These are phyloP conservation scores for Ceraclea dissimilis DNA, from an alignment of 2,888 invertebrate species.

Conservation along the genomic window DNA sequence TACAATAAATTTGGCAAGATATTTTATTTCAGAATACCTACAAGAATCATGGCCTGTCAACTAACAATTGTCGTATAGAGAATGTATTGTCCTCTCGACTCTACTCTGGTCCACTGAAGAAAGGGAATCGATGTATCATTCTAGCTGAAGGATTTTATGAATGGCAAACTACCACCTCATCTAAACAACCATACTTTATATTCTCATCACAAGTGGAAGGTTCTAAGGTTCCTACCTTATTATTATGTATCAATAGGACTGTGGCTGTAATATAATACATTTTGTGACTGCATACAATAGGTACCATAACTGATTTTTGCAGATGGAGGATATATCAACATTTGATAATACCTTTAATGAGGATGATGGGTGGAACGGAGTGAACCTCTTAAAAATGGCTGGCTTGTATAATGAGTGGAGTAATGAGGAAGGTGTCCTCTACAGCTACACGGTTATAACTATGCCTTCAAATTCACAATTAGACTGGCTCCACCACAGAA, in stretches of 20 bases:
- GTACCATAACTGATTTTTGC: slow-evolving; percentile 11
- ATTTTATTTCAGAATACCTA: slow-evolving; percentile 48
- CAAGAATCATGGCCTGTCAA: slow-evolving; percentile 58
- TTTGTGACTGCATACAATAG: too few species aligned
- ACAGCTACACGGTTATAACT: slow-evolving; percentile 71
- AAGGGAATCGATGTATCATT: slow-evolving; percentile 69
- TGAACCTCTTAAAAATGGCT: slow-evolving; percentile 63
- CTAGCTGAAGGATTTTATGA: slow-evolving; percentile 78
- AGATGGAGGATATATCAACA: slow-evolving; percentile 49
- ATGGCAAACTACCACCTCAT: slow-evolving; percentile 62
- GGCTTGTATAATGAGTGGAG: slow-evolving; percentile 68
- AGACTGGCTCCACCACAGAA: slow-evolving; percentile 70
- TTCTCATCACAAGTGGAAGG: slow-evolving; percentile 53
- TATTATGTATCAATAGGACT: too few species aligned
- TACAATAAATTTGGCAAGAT: too few species aligned
- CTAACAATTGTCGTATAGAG: slow-evolving; percentile 74
- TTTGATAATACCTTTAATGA: slow-evolving; percentile 47
- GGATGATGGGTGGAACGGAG: slow-evolving; percentile 51
- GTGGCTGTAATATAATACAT: too few species aligned
- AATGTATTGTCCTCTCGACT: slow-evolving; percentile 60
- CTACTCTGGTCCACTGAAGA: slow-evolving; percentile 56
- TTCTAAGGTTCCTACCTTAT: slow-evolving; percentile 32
- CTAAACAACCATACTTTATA: slow-evolving; percentile 69
- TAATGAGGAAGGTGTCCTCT: slow-evolving; percentile 49
- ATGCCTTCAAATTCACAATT: slow-evolving; percentile 62